Base-by-base conservation (phyloP, 2,113 vertebrate species). In the Cottus gobio region DNA sequence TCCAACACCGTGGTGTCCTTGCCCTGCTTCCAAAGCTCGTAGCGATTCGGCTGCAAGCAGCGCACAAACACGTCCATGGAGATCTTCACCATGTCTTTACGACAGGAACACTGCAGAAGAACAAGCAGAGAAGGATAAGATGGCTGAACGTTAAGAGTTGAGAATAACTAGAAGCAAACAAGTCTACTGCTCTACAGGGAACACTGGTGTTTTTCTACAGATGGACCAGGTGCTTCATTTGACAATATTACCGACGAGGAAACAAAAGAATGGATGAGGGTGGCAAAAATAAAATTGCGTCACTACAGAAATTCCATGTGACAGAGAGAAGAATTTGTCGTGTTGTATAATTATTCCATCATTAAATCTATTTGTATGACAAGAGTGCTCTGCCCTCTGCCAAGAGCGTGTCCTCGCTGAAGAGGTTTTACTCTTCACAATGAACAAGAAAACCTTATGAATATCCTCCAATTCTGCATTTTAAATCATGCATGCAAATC, bases 71-170 rank as follows among this genome's bases (percentile, higher is more conserved):
- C 97, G 0, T 99, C 98, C 98, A 99, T 99, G 73, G 97, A 99
- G 91, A 99, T 99, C 96, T 99, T 99, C 87, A 99, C 98, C 96
- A 97, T 99, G 93, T 99, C 97, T 82, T 98, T 99, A 28, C 97
- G 96, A 85, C 98, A 99, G 0, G 97, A 94, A 71, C 98, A 99
- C 98, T 99, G 86, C 0, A 37, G 71, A 18, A 66, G 7, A 8
- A 62, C 18, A 46, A 13, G 34, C 3, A 63, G 15, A 68, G 7
- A 52, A 16, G 18, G 11, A 28, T 22, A 3, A 22, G 31, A 10
- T 70, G 8, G 39, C 39, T 60, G 18, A 18, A 15, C 13, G 24
- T 79, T 42, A 82, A 31, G 56, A 66, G 18, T 6, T n/a, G 60
- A 50, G 26, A 52, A 60, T 69, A 36, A 28, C 39, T 3, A 3